phyloP scores from a whole-genome alignment of 2,113 vertebrate genomes.

The Phylloscopus trochilus region DNA sequence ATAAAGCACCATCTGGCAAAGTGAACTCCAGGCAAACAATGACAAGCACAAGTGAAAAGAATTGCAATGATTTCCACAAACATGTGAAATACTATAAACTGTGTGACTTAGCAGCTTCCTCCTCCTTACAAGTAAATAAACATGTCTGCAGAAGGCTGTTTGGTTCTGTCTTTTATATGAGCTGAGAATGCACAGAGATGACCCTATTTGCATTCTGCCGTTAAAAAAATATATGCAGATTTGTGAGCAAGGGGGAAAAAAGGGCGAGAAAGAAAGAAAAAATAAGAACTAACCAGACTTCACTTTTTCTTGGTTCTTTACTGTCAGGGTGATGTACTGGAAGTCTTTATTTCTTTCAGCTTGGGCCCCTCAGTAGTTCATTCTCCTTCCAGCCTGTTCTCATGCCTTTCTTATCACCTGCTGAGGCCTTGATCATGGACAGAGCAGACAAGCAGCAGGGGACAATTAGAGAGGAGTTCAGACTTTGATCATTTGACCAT shows the following conservation, averaged over 20 bases:
- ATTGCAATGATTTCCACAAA: conserved; percentile 95
- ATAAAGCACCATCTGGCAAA: conserved; percentile 96
- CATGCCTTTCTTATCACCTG: conserved; percentile 98
- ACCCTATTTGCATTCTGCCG: conserved; percentile 66
- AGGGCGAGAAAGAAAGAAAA: conserved; percentile 36
- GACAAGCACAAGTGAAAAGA: conserved; percentile 94
- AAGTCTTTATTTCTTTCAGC: conserved; percentile 99
- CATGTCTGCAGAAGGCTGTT: conserved; percentile 64
- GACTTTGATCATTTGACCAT: conserved; percentile 99
- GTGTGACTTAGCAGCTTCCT: conserved; percentile 92
- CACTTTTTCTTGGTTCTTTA: conserved; percentile 90
- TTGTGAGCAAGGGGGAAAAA: neutral
- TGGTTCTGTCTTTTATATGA: conserved; percentile 53
- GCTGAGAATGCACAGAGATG: conserved; percentile 19
- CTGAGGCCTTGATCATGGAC: conserved; percentile 98
- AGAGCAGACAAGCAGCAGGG: conserved; percentile 95
- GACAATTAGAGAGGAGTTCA: conserved; percentile 98
- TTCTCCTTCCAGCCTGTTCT: conserved; percentile 95
- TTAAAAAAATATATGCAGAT: conserved; percentile 69
- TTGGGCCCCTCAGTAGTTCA: conserved; percentile 93
- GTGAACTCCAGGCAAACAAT: conserved; percentile 96
- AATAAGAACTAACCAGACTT: conserved; percentile 88
- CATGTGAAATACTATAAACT: conserved; percentile 93
- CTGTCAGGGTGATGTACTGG: conserved; percentile 98
- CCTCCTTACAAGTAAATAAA: conserved; percentile 87